phyloP scores from a whole-genome alignment of 2,113 vertebrate genomes.

The Saccopteryx bilineata region DNA sequence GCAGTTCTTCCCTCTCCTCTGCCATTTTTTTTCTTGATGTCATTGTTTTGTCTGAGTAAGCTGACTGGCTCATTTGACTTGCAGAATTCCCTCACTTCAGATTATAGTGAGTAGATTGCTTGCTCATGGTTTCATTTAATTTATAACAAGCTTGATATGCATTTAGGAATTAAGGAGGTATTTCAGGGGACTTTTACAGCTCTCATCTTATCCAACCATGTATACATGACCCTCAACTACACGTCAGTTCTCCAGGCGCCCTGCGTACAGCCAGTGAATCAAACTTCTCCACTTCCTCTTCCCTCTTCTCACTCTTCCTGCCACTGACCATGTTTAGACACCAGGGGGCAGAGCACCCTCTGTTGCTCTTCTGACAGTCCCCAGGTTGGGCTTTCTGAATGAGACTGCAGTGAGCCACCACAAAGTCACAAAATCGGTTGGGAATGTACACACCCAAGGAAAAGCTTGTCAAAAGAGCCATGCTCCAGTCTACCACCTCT shows the following conservation, averaged over 20 bases:
- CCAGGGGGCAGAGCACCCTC: constrained; percentile 43
- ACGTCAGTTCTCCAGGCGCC: neutral
- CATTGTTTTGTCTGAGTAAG: constrained; percentile 26
- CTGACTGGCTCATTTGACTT: neutral
- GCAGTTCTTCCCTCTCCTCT: neutral
- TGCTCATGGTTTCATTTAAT: neutral
- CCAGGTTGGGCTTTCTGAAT: neutral
- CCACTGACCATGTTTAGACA: constrained; percentile 37
- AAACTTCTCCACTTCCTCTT: neutral
- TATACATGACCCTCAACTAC: neutral
- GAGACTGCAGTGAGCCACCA: neutral
- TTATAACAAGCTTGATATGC: neutral
- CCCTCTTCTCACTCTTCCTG: neutral
- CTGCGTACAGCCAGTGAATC: neutral
- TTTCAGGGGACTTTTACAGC: neutral
- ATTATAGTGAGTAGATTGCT: neutral
- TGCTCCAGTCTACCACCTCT: neutral
- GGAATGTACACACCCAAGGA: neutral
- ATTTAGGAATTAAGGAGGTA: neutral
- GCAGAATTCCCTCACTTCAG: neutral
- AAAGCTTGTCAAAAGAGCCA: neutral
- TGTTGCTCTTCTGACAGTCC: neutral
- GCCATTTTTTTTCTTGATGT: neutral
- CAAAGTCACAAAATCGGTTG: neutral
- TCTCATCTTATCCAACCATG: neutral